Percentiles rank a stretch among this genome's conserved stretches.
Evolutionary conservation across 2,113 vertebrate species (phyloP).

Genomic region (Cochlearius cochlearius): DNA sequence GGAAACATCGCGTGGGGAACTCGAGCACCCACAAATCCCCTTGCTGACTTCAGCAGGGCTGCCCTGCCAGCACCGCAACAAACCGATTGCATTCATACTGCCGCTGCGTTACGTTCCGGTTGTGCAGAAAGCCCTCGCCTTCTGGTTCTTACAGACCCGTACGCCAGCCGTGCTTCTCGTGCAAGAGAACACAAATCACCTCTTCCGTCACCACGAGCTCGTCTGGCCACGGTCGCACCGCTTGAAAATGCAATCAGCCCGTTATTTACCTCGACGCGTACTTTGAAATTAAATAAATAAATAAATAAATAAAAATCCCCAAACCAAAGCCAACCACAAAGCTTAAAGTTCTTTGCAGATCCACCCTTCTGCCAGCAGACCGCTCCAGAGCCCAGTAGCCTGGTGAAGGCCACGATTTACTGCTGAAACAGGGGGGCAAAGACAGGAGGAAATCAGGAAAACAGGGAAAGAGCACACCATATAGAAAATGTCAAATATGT

Average conservation of each 20-base stretch:
- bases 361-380: neutral
- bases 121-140: neutral
- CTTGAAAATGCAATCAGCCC: neutral
- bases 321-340: neutral
- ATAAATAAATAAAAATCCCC: neutral
- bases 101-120: too few species aligned
- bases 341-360: neutral
- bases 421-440: neutral
- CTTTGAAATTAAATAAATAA: neutral
- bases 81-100: too few species aligned
- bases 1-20: fast-evolving
- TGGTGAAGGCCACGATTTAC: neutral
- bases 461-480: conserved; percentile 52
- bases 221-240: neutral
- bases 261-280: neutral
- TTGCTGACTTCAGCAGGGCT: neutral
- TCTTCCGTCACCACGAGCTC: neutral
- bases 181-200: neutral
- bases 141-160: fast-evolving
- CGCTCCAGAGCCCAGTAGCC: neutral
- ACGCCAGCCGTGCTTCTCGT: neutral
- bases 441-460: conserved; percentile 6
- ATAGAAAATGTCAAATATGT: conserved; percentile 81
- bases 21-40: neutral
- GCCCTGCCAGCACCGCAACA: neutral